Evolutionary conservation across 2,888 invertebrate genomes (phyloP), one percentile per base, ranked within the genome.

Genomic region (Meandrusa payeni): DNA sequence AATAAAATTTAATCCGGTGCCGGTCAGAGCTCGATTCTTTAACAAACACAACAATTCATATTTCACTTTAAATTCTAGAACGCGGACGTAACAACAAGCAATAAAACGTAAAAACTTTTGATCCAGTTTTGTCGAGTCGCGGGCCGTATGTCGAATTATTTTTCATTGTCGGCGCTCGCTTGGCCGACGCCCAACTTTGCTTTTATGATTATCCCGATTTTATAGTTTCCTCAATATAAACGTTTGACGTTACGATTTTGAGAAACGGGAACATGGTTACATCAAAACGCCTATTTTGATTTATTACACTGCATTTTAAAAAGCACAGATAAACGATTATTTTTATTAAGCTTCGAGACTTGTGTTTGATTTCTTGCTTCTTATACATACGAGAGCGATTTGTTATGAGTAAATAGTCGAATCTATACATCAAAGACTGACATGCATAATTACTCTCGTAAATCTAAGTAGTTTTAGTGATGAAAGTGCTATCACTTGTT

Each of bases 191-290:
- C 85, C 86, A 86, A 83, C 69, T 70, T 66, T 55, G 77, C 78
- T 81, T 86, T 86, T 82, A 86, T 75, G 82, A 81, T 85, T 80
- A 83, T 76, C 76, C 76, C 66, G 57, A 69, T 78, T 77, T 86
- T 83, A 85, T 80, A 69, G 81, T 79, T 86, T 83, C 81, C 83
- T 82, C 76, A 69, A 80, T 76, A 78, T 79, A 83, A 80, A 72
- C 68, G 69, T 69, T 74, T 72, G 76, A 72, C 75, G 77, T 71
- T 71, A 67, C 69, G 64, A 47, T 52, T 51, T 54, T 52, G 53
- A 46, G 51, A 54, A 58, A 53, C 53, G 52, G 44, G 45, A 50
- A 52, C 51, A 48, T 46, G 44, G 41, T 51, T 52, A 46, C 47
- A 51, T 55, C 48, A 48, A 42, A 41, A 44, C 40, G 42, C 34